Percentiles rank a stretch among this genome's conserved stretches.
These are phyloP conservation scores for Eulithis prunata DNA, from an alignment of 2,888 invertebrate species.

Conservation along the genomic window DNA sequence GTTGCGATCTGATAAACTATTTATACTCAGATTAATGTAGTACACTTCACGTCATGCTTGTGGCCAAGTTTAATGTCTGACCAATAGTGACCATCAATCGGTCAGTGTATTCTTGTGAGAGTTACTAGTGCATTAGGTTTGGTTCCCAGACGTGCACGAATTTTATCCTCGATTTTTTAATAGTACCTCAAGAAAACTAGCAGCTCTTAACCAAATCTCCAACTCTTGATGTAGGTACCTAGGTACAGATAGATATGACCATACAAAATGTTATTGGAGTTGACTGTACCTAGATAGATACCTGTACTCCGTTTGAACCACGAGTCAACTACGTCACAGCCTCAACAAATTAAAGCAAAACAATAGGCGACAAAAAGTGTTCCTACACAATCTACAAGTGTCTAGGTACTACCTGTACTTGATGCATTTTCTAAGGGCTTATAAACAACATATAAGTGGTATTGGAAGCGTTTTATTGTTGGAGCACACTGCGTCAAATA, in stretches of 20 bases:
- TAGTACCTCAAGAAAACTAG: too few relatives aligned
- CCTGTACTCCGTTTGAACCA: conserved; percentile 4
- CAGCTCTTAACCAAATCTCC: too few relatives aligned
- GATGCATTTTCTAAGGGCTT: conserved; percentile 16
- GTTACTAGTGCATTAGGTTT: too few relatives aligned
- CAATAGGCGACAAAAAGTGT: conserved; percentile 33
- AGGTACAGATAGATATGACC: too few relatives aligned
- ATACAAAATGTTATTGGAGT: not conserved
- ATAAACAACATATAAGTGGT: conserved; percentile 33
- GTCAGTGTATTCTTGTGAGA: too few relatives aligned
- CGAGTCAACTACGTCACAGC: conserved; percentile 11
- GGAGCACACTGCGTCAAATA: not conserved
- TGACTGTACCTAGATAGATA: conserved; percentile 2
- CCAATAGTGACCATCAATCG: not conserved
- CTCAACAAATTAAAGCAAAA: conserved; percentile 15
- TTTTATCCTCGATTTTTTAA: too few relatives aligned
- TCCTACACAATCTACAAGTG: conserved; percentile 23
- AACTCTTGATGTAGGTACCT: too few relatives aligned
- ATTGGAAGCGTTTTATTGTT: conserved; percentile 6
- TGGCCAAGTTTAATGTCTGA: not conserved
- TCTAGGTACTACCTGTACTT: conserved; percentile 2
- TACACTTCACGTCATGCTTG: not conserved
- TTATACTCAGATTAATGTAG: not conserved
- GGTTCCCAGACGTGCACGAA: too few relatives aligned
- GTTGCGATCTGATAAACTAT: not conserved